Conservation (phyloP, 2,113 vertebrate genomes). For the Lasiurus cinereus region DNA sequence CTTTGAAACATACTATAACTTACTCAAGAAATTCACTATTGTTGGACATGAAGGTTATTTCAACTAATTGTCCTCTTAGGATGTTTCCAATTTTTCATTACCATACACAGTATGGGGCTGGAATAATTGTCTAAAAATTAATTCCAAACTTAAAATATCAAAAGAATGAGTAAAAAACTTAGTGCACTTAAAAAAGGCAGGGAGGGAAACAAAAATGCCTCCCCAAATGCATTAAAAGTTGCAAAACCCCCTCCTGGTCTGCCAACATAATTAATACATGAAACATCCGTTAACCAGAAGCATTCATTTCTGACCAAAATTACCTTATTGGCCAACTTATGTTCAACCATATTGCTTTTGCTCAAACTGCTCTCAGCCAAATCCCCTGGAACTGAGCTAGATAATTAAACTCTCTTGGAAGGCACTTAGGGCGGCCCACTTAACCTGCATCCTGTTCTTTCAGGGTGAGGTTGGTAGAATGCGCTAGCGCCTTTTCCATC, state of each 20-base stretch:
- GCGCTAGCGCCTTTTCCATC: background rate
- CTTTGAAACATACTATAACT: background rate
- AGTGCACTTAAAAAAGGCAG: background rate
- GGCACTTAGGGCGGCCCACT: background rate
- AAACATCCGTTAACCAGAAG: conserved; percentile 47
- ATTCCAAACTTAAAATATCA: conserved; percentile 48
- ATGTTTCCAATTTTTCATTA: conserved; percentile 12
- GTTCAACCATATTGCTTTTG: background rate
- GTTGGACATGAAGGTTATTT: background rate
- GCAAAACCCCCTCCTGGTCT: background rate
- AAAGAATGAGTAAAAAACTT: conserved; percentile 17
- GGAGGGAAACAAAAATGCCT: background rate
- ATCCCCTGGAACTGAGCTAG: conserved; percentile 49
- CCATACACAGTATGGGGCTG: background rate
- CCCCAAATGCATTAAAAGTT: background rate
- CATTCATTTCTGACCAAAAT: conserved; percentile 26
- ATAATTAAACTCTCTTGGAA: conserved; percentile 22
- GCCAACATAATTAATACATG: conserved; percentile 56
- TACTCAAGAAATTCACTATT: background rate
- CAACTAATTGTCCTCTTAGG: conserved; percentile 45
- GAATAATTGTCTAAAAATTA: conserved; percentile 18
- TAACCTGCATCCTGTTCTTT: background rate
- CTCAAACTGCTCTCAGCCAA: conserved; percentile 35
- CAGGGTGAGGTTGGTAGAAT: background rate
- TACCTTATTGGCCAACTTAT: background rate